Conservation (phyloP, 1,140 invertebrate genomes). For the Philaenus spumarius region DNA sequence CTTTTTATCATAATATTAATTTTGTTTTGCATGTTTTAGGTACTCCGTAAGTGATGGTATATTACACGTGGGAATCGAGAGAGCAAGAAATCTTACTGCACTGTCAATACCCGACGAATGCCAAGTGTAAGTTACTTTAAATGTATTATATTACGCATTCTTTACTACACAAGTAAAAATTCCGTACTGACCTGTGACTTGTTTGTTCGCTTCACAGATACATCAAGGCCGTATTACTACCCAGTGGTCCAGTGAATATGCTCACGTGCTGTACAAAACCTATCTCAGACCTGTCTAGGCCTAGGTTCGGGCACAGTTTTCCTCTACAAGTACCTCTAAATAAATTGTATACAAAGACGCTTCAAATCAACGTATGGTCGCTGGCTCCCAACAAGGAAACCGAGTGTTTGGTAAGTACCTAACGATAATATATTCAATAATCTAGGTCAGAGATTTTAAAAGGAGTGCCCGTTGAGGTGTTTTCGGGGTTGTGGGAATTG, state of each 20-base stretch:
- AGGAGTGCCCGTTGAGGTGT: too few species aligned
- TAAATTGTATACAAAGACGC: conserved; percentile 74
- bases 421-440: too few species aligned
- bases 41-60: conserved; percentile 74
- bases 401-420: conserved; percentile 77
- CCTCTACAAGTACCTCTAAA: conserved; percentile 63
- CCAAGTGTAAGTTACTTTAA: conserved; percentile 79
- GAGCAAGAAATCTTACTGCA: conserved; percentile 80
- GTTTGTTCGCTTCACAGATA: conserved; percentile 48
- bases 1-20: too few species aligned
- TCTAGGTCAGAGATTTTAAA: too few species aligned
- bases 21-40: conserved; percentile 45
- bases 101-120: conserved; percentile 65
- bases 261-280: conserved; percentile 64
- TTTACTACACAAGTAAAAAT: too few species aligned
- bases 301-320: conserved; percentile 75
- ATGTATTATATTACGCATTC: too few species aligned
- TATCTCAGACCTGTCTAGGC: conserved; percentile 63
- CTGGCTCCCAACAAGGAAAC: conserved; percentile 52
- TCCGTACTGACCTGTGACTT: too few species aligned
- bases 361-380: conserved; percentile 82
- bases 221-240: conserved; percentile 71
- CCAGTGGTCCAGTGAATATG: conserved; percentile 51
- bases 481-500: too few species aligned
- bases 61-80: conserved; percentile 80